Conservation (phyloP, 2,113 vertebrate genomes). For the Oxyruncus cristatus region DNA sequence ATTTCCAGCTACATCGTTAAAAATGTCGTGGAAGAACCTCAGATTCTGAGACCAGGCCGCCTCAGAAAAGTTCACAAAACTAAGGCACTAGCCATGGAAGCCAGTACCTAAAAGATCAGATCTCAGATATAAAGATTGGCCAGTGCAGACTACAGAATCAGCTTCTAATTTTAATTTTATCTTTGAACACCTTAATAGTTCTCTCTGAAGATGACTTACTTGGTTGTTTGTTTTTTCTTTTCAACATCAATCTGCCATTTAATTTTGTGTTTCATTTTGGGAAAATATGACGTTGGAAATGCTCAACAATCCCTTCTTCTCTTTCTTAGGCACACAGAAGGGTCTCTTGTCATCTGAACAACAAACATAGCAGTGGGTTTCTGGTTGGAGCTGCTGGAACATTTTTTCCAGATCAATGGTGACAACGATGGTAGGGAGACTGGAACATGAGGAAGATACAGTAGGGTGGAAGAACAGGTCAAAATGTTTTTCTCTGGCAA, state of each 20-base stretch:
- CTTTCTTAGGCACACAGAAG: not conserved
- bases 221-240: not conserved
- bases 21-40: not conserved
- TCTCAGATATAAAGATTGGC: not conserved
- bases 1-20: not conserved
- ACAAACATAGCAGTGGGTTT: not conserved
- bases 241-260: not conserved
- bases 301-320: not conserved
- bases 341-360: not conserved
- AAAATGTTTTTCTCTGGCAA: not conserved
- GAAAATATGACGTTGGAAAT: not conserved
- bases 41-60: not conserved
- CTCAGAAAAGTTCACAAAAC: not conserved
- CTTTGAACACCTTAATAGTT: not conserved
- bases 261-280: not conserved
- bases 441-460: not conserved
- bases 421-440: not conserved
- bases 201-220: not conserved
- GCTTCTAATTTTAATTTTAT: not conserved
- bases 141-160: not conserved
- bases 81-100: not conserved
- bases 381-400: not conserved
- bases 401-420: not conserved
- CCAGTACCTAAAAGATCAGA: not conserved
- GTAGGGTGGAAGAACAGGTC: not conserved